These are phyloP conservation scores for human (Homo sapiens) DNA, from an alignment of 2,113 vertebrate species.

Conservation along the genomic window DNA sequence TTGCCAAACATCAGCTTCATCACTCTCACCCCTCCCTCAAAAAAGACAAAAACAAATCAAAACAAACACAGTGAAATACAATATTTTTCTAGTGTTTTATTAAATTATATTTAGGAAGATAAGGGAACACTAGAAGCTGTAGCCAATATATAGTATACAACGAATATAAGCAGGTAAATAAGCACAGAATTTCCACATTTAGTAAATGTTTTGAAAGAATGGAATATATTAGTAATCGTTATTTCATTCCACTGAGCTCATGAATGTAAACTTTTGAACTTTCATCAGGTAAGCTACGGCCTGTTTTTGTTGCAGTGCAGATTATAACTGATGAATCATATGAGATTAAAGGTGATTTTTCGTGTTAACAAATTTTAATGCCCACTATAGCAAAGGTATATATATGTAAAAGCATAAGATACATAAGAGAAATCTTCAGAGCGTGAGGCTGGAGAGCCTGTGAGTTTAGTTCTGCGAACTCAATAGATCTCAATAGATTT, in stretches of 20 bases:
- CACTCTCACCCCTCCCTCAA: not conserved
- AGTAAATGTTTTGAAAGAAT: not conserved
- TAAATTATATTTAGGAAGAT: not conserved
- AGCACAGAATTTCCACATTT: not conserved
- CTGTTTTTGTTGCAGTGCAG: not conserved
- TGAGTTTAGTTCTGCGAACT: not conserved
- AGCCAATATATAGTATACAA: not conserved
- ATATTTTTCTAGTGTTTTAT: constrained; percentile 23
- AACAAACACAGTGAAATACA: not conserved
- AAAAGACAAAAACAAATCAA: not conserved
- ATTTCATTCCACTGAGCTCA: not conserved
- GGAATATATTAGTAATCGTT: not conserved
- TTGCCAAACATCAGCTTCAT: not conserved
- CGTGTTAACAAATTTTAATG: not conserved
- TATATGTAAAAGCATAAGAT: not conserved
- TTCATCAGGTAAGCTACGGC: not conserved
- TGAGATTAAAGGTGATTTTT: not conserved
- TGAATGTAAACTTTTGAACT: not conserved
- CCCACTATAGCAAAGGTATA: not conserved
- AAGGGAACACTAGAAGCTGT: not conserved
- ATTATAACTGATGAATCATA: not conserved
- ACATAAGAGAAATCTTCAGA: not conserved
- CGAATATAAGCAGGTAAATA: not conserved
- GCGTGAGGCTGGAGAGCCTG: not conserved
- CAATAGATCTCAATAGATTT: not conserved